Percentiles rank a stretch among this genome's conserved stretches.
These are phyloP conservation scores for Limenitis arthemis DNA, from an alignment of 2,888 invertebrate species.

Conservation along the genomic window DNA sequence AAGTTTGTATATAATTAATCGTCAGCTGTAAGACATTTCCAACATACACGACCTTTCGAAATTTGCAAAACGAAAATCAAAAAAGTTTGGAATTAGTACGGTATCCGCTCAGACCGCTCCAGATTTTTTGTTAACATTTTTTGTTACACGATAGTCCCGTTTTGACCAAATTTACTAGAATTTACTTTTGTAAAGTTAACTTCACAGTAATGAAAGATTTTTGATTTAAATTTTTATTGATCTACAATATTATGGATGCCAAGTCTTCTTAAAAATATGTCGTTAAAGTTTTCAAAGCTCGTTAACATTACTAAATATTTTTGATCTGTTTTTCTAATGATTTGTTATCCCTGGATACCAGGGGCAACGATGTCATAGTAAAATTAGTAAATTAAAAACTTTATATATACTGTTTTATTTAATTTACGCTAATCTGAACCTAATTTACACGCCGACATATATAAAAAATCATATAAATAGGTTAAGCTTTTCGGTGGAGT, in stretches of 20 bases:
- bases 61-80: slow-evolving; percentile 28
- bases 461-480: too few species aligned
- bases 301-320: neutral
- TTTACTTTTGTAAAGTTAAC: slow-evolving; percentile 6
- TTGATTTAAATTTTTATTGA: too few species aligned
- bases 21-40: slow-evolving; percentile 14
- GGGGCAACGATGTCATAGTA: too few species aligned
- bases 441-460: too few species aligned
- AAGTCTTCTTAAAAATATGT: too few species aligned
- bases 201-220: too few species aligned
- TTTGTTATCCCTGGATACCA: too few species aligned
- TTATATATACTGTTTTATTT: too few species aligned
- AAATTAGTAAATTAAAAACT: too few species aligned
- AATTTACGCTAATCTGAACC: too few species aligned
- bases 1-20: neutral
- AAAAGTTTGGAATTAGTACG: slow-evolving; percentile 36
- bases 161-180: slow-evolving; percentile 18
- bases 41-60: slow-evolving; percentile 22
- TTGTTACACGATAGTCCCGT: slow-evolving; percentile 33
- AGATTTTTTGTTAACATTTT: slow-evolving; percentile 29
- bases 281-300: neutral
- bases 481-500: too few species aligned
- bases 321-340: too few species aligned
- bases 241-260: neutral
- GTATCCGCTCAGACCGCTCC: slow-evolving; percentile 41